phyloP scores from a whole-genome alignment of 2,888 invertebrate genomes.

The Cinara cedri region DNA sequence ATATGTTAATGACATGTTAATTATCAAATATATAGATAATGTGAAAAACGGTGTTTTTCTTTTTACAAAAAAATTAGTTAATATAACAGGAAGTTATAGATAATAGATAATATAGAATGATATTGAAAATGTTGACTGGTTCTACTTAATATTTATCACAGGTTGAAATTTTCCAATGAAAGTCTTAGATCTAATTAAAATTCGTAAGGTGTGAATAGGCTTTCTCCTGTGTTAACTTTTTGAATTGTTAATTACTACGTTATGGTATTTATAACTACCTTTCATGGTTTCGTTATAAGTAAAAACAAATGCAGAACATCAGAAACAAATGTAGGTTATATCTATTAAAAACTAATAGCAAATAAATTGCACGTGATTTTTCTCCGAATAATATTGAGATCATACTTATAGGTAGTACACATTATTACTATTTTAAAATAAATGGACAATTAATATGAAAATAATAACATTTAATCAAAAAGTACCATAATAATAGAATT shows the following conservation, averaged over 20 bases:
- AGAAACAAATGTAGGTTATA: constrained; percentile 30
- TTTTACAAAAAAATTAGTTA: constrained; percentile 19
- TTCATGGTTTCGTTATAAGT: constrained; percentile 25
- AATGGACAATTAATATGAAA: constrained; percentile 35
- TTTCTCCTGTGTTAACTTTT: constrained; percentile 30
- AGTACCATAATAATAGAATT: constrained; percentile 28
- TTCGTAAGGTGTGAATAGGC: constrained; percentile 31
- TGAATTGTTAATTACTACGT: constrained; percentile 43
- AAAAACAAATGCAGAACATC: constrained; percentile 20
- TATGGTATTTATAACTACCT: constrained; percentile 37
- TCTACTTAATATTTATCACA: not conserved
- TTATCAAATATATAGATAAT: constrained; percentile 32
- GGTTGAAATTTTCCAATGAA: constrained; percentile 24
- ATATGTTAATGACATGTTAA: constrained; percentile 38
- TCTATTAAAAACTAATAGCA: constrained; percentile 13
- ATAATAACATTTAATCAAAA: constrained; percentile 47
- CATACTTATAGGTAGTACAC: constrained; percentile 16
- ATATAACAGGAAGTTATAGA: not conserved
- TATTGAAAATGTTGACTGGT: not conserved
- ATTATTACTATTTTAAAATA: constrained; percentile 29
- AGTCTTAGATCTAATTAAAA: constrained; percentile 35
- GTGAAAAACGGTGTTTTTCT: constrained; percentile 18
- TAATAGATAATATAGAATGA: not conserved
- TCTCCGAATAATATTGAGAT: not conserved
- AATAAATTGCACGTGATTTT: constrained; percentile 12